Evolutionary conservation across 2,113 vertebrate species (phyloP).

Genomic region (Ameiurus melas): DNA sequence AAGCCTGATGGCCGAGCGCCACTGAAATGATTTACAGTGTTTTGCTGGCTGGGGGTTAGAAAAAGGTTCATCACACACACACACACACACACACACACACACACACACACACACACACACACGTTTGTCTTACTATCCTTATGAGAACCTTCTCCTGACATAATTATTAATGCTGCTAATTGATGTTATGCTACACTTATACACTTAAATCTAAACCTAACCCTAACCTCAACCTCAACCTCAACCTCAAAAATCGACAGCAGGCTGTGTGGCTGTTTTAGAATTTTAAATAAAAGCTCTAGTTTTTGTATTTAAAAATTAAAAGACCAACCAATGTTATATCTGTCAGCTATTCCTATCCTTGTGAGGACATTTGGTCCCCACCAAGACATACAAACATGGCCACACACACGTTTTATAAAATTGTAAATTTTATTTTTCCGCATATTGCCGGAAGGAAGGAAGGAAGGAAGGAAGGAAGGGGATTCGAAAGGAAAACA

Average conservation of each 20-base stretch:
- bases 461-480: slow-evolving; percentile 43
- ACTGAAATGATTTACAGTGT: slow-evolving; percentile 59
- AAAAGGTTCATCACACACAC: slow-evolving; percentile 36
- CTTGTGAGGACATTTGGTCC: background rate
- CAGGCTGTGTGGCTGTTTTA: background rate
- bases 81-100: background rate
- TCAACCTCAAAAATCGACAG: background rate
- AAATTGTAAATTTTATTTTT: slow-evolving; percentile 30
- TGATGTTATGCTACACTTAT: background rate
- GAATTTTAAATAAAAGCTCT: background rate
- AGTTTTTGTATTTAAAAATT: background rate
- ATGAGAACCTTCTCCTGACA: background rate
- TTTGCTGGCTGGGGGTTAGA: slow-evolving; percentile 56
- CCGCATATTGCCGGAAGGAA: background rate
- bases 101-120: background rate
- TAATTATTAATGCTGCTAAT: background rate
- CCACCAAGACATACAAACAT: background rate
- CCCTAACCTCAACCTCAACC: background rate
- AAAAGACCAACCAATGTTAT: background rate
- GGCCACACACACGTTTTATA: background rate
- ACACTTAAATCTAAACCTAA: background rate
- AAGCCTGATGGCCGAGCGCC: slow-evolving; percentile 64
- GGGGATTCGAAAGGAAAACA: slow-evolving; percentile 49
- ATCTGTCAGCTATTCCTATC: background rate
- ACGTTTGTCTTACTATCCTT: background rate